Percentiles rank a stretch among this genome's conserved stretches.
phyloP scores from a whole-genome alignment of 1,140 invertebrate species.

The Bathynomus jamesi region DNA sequence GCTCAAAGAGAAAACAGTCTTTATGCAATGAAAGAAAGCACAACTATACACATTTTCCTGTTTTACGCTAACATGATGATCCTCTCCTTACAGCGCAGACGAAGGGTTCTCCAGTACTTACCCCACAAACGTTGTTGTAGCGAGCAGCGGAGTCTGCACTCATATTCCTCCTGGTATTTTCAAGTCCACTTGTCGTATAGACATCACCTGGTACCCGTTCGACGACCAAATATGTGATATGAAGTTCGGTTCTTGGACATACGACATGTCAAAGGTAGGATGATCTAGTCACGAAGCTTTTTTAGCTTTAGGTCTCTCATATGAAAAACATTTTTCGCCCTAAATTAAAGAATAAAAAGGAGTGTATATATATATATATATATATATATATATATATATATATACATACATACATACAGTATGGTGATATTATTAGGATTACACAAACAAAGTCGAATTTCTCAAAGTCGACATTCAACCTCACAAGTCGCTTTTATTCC shows the following conservation, averaged over 20 bases:
- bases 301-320: too few relatives aligned
- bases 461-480: too few relatives aligned
- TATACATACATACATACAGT: background rate
- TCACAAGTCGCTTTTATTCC: too few relatives aligned
- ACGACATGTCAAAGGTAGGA: conserved; percentile 80
- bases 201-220: conserved; percentile 98
- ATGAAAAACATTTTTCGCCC: too few relatives aligned
- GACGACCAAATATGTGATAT: conserved; percentile 95
- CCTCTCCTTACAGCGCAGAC: conserved; percentile 70
- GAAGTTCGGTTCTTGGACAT: conserved; percentile 93
- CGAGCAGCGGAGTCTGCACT: conserved; percentile 86
- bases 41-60: background rate
- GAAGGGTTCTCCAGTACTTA: conserved; percentile 95
- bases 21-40: background rate
- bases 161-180: conserved; percentile 97
- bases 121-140: conserved; percentile 94
- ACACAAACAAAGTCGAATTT: too few relatives aligned
- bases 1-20: too few relatives aligned
- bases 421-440: background rate
- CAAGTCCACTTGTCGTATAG: conserved; percentile 98
- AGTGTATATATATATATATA: conserved; percentile 7
- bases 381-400: conserved; percentile 7
- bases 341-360: too few relatives aligned
- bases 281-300: too few relatives aligned
- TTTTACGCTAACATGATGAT: background rate